A percentile compares a stretch with the other conserved stretches of the same genome.
Evolutionary conservation across 2,113 vertebrate genomes (phyloP).

Genomic region (Ciconia maguari): DNA sequence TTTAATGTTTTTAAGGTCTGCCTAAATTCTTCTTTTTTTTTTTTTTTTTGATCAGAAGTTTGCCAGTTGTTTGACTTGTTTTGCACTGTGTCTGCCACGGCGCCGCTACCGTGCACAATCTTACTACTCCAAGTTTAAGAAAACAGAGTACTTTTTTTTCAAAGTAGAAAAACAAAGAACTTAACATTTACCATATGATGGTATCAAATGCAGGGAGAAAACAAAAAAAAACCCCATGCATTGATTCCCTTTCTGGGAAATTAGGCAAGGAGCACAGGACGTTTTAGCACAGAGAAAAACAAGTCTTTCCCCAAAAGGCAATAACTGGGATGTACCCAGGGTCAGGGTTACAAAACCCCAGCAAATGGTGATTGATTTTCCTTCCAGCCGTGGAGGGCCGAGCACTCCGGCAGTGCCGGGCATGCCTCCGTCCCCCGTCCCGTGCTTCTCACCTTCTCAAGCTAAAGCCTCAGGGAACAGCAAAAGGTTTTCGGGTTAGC

Average conservation of each 20-base stretch:
- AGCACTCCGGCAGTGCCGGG: fast-evolving
- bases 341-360: not conserved
- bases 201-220: not conserved
- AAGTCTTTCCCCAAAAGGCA: conserved; percentile 12
- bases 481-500: not conserved
- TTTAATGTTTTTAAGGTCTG: not conserved
- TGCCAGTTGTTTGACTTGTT: not conserved
- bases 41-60: not conserved
- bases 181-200: not conserved
- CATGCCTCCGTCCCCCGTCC: not conserved
- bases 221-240: not conserved
- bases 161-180: not conserved
- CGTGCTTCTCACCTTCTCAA: not conserved
- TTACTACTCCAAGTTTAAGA: not conserved
- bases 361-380: not conserved
- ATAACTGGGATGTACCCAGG: not conserved
- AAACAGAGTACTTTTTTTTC: not conserved
- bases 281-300: not conserved
- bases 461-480: not conserved
- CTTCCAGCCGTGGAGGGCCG: not conserved
- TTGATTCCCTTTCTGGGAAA: not conserved
- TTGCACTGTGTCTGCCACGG: not conserved
- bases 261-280: not conserved
- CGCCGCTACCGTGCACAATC: fast-evolving
- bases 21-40: not conserved